phyloP scores from a whole-genome alignment of 2,113 vertebrate species.

The Murina feae region DNA sequence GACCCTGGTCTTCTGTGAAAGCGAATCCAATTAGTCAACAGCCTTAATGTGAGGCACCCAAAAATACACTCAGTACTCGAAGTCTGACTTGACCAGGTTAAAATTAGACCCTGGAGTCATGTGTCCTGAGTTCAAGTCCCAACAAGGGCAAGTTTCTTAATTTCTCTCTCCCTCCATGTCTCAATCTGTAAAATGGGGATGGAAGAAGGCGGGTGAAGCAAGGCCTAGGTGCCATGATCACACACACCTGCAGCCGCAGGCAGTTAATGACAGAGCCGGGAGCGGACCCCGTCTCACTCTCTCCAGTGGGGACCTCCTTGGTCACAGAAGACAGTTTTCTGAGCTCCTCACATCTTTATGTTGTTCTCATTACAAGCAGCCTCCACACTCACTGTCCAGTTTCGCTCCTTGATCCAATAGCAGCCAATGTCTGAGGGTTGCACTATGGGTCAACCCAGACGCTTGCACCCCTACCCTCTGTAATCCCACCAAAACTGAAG shows the following conservation, averaged over 20 bases:
- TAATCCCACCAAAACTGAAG: neutral
- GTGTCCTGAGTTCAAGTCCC: neutral
- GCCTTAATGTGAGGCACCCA: neutral
- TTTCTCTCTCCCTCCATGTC: neutral
- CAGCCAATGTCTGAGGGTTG: neutral
- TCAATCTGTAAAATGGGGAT: neutral
- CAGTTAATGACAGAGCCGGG: neutral
- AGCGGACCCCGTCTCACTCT: neutral
- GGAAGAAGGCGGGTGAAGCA: accelerated
- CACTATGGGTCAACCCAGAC: accelerated
- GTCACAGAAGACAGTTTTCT: neutral
- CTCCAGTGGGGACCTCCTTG: neutral
- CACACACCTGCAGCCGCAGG: neutral
- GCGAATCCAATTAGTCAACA: neutral
- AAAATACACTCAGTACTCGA: neutral
- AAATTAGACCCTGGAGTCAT: neutral
- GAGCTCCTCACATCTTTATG: neutral
- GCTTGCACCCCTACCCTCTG: neutral
- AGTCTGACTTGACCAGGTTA: neutral
- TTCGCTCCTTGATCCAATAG: neutral
- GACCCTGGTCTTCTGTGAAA: neutral
- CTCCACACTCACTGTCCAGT: neutral
- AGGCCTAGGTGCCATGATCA: neutral
- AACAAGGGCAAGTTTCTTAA: neutral
- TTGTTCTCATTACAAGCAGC: neutral